Conservation (phyloP, 2,797 vertebrate genomes). For the Pipistrellus pipistrellus region DNA sequence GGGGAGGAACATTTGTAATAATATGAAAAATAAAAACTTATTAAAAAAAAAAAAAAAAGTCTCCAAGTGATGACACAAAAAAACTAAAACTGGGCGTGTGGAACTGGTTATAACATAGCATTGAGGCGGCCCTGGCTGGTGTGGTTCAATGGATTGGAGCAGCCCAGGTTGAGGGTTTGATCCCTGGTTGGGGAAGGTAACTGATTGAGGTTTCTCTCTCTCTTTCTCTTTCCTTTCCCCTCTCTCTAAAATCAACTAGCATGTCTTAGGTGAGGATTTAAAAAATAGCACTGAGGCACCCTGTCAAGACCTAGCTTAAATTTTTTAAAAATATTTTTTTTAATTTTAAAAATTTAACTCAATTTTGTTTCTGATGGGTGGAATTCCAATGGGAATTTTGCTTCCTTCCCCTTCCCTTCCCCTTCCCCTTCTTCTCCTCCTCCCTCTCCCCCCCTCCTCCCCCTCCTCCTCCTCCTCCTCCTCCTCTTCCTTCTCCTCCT, state of each 20-base stretch:
- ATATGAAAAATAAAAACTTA: no score
- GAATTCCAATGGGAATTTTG: not conserved
- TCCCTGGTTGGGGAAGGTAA: not conserved
- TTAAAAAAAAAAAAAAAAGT: no score
- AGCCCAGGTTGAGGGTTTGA: not conserved
- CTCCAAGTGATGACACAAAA: not conserved
- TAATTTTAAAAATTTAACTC: not conserved
- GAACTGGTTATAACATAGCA: not conserved
- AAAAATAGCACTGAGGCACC: not conserved
- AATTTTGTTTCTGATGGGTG: not conserved
- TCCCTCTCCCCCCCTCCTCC: not conserved
- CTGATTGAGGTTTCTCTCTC: not conserved
- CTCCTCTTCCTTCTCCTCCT: no score
- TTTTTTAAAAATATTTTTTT: not conserved
- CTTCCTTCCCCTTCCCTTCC: no score
- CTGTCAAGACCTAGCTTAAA: not conserved
- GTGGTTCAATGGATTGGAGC: not conserved
- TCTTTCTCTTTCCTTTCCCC: not conserved
- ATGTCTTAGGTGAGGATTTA: not conserved
- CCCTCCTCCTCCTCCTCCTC: accelerated
- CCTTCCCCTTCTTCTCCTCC: accelerated
- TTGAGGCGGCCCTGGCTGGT: not conserved
- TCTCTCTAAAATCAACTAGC: not conserved
- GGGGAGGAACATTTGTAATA: no score
- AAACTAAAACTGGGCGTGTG: not conserved